Evolutionary conservation across 2,888 invertebrate genomes (phyloP), one percentile per base, ranked within the genome.

Genomic region (Carabus problematicus): DNA sequence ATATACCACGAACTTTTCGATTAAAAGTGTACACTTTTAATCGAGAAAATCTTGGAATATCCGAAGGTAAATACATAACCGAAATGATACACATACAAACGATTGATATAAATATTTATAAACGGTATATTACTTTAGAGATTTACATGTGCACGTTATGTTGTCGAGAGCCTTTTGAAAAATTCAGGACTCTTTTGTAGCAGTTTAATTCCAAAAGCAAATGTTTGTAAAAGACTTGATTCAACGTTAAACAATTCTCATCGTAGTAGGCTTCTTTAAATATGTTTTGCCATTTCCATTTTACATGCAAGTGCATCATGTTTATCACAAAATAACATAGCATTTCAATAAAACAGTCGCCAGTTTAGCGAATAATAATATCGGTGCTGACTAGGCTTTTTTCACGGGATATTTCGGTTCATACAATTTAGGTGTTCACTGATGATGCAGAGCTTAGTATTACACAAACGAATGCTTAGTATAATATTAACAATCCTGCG

Each of bases 21-120:
- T n/a, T n/a, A n/a, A n/a, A n/a, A n/a, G n/a, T n/a, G n/a, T n/a
- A n/a, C n/a, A n/a, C n/a, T n/a, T n/a, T n/a, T n/a, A n/a, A n/a
- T n/a, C n/a, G n/a, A n/a, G n/a, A n/a, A n/a, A n/a, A n/a, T n/a
- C n/a, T n/a, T n/a, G n/a, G n/a, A n/a, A n/a, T n/a, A n/a, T n/a
- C n/a, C n/a, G n/a, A n/a, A n/a, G n/a, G n/a, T n/a, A n/a, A n/a
- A 61, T 52, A 52, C 52, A 14, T 11, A 47, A 47, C 19, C 29
- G 29, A 60, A 45, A 29, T 3, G n/a, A 39, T 49, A 14, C 43
- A 61, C 61, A 39, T 47, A 9, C 40, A 61, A 18, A 47, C 49
- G 12, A n/a, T 19, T n/a, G 39, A 11, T 49, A 61, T 61, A 49
- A 61, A 49, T 61, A 61, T 61, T 61, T 61, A 61, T 43, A 61